Evolutionary conservation across 2,888 invertebrate species (phyloP), one percentile per base, ranked within the genome.

Genomic region (Drosophila meridiana): DNA sequence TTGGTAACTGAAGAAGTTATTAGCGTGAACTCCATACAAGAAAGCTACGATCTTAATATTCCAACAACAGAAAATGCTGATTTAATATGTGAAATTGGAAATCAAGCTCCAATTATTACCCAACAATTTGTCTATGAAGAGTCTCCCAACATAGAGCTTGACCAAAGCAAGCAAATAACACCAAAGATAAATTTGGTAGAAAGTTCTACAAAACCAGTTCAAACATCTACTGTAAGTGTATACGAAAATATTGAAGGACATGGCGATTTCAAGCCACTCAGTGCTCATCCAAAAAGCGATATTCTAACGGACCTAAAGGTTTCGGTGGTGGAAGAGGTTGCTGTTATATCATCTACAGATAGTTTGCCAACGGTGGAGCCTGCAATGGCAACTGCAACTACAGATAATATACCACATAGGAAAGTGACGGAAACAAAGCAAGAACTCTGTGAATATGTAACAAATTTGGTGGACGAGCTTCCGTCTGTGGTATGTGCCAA

Each of bases 1-100:
- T 42, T 89, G 7, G 30, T 86, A 14, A 85, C 89, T 0, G 89
- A 92, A 60, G 92, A 92, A 74, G 75, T 83, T n/a, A 43, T 90
- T 0, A 69, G 83, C 20, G 30, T 91, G 3, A 89, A 58, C 64
- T 74, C 83, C 9, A 87, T 92, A 30, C 82, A 84, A 36, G 92
- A 92, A 61, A 76, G 76, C 4, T 91, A 90, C 53, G 83, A 91
- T 0, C 69, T 91, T 14, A 52, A 69, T 52, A 63, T 75, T 38
- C 84, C 80, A 6, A 57, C 67, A 2, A 63, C 81, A 47, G 73
- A 56, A 1, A 82, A 69, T 45, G 90, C 90, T 13, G 80, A 60
- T n/a, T 26, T 87, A 14, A 59, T 68, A 14, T 59, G 76, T 40
- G 76, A 78, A 48, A 36, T 70, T 9, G 59, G 80, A 5, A 82